Base-by-base conservation (phyloP, 2,113 vertebrate genomes). In the Osmerus eperlanus region DNA sequence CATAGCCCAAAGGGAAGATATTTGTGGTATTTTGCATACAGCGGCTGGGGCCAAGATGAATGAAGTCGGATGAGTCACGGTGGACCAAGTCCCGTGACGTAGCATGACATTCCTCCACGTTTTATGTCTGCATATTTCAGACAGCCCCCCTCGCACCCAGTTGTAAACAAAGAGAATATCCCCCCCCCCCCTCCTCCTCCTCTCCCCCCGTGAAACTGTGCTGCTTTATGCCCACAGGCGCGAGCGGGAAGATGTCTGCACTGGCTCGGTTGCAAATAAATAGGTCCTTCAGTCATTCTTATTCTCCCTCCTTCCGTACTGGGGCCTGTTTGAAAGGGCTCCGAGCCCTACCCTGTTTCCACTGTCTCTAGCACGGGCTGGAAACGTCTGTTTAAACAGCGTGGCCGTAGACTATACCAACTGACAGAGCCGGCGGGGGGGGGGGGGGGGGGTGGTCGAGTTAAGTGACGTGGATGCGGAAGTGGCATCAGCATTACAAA, bases 161-260 rank as follows among this genome's bases (percentile, higher is more conserved):
- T 12, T 66, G 65, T 66, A 52, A 28, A 66, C 41, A 66, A n/a
- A 51, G 21, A 21, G 13, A 54, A 67, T 54, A 67, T 54, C 18
- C 21, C n/a, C 21, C 59, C n/a, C n/a, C 19, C 6, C 18, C 23
- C n/a, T 7, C 21, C 6, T 1, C 59, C 25, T 3, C 25, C 25
- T 0, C 25, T 0, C 25, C 25, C 25, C 0, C 25, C 25, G 25
- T 28, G 25, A 28, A 28, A 28, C 25, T 28, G 25, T 28, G 21
- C n/a, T 25, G 19, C 16, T 13, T 56, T 23, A 9, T 21, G 25
- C 21, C 59, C 21, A 9, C 21, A 13, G 59, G 12, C n/a, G 12
- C 18, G 59, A 25, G 21, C 21, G n/a, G n/a, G 59, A 19, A 13
- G 21, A 23, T 13, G n/a, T 12, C 59, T 47, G 9, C 41, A 2